These are phyloP conservation scores for Gymnothorax reevesii DNA, from an alignment of 2,797 vertebrate species.

Conservation along the genomic window DNA sequence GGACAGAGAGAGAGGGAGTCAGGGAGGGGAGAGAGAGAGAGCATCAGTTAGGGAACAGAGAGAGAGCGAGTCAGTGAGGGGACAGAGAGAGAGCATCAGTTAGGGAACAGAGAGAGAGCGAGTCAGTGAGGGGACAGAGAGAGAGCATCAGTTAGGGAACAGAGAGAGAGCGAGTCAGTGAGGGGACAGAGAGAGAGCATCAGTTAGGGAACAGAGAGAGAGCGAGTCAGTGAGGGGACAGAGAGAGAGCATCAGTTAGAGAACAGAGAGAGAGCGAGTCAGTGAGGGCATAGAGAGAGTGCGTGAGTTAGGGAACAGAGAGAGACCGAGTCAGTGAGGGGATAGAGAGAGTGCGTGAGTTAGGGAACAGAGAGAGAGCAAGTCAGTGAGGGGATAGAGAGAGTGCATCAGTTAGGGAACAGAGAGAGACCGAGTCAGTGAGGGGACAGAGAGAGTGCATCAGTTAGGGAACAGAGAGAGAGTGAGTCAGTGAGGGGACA, in stretches of 20 bases:
- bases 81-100: not conserved
- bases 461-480: slow-evolving; percentile 32
- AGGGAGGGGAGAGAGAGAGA: not conserved
- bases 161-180: too few relatives aligned
- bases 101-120: not conserved
- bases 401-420: slow-evolving; percentile 11
- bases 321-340: not conserved
- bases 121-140: not conserved
- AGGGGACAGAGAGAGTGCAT: slow-evolving; percentile 30
- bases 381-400: slow-evolving; percentile 32
- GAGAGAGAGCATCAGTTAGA: too few relatives aligned
- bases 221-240: not conserved
- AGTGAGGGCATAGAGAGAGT: not conserved
- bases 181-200: slow-evolving; percentile 12
- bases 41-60: not conserved
- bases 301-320: not conserved
- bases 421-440: slow-evolving; percentile 27
- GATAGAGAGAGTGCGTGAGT: not conserved
- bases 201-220: slow-evolving; percentile 18
- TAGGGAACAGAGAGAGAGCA: slow-evolving; percentile 29
- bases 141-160: not conserved
- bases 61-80: not conserved
- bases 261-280: not conserved
- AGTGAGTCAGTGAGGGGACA: slow-evolving; percentile 26
- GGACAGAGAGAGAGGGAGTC: too few relatives aligned